These are phyloP conservation scores for Spodoptera exigua DNA, from an alignment of 2,888 invertebrate genomes.

Conservation along the genomic window DNA sequence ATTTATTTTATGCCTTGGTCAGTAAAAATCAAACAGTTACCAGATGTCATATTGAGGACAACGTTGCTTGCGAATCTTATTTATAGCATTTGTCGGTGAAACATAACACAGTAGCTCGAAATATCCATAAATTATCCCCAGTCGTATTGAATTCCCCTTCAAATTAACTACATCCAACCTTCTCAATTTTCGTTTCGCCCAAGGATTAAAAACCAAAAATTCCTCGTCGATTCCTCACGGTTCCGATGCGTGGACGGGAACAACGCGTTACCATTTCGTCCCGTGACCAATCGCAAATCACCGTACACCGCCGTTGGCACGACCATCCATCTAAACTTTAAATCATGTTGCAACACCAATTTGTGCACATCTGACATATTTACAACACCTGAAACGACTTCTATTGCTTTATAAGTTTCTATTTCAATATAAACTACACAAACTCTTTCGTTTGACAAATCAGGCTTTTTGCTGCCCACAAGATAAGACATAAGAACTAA, in stretches of 20 bases:
- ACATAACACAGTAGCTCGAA: conserved; percentile 1
- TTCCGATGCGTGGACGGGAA: conserved; percentile 48
- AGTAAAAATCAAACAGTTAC: neutral
- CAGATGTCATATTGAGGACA: conserved; percentile 28
- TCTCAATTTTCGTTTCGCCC: conserved; percentile 15
- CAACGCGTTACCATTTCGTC: conserved; percentile 56
- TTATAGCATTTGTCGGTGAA: conserved; percentile 6
- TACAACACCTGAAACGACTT: conserved; percentile 47
- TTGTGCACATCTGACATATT: conserved; percentile 64
- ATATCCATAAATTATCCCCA: conserved; percentile 15
- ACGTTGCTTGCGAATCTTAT: conserved; percentile 14
- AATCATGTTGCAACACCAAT: conserved; percentile 62
- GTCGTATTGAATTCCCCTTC: conserved; percentile 21
- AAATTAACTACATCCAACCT: conserved; percentile 19
- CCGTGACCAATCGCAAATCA: conserved; percentile 76
- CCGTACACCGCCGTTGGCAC: conserved; percentile 57
- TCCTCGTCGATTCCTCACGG: conserved; percentile 58
- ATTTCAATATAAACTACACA: conserved; percentile 39
- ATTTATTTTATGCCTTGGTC: neutral
- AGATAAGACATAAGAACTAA: conserved; percentile 43
- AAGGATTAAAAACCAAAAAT: conserved; percentile 44
- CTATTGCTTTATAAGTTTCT: conserved; percentile 34
- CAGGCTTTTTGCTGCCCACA: conserved; percentile 26
- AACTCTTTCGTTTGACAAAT: conserved; percentile 39
- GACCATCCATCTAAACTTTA: conserved; percentile 51